Conservation (phyloP, 2,113 vertebrate genomes). For the Balaeniceps rex region DNA sequence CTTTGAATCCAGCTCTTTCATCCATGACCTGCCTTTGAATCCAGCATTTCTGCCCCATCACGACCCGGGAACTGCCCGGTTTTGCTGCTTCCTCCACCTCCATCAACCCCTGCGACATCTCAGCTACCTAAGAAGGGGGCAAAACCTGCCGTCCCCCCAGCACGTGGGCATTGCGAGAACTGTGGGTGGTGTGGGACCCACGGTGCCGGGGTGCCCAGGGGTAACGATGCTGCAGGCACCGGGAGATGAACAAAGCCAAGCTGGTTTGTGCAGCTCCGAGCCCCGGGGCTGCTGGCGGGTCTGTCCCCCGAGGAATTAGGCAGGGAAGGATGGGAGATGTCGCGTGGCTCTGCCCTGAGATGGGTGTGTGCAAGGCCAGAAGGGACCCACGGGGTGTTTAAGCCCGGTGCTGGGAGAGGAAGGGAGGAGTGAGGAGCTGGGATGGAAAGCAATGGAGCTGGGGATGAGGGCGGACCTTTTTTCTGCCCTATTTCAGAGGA, state of each 20-base stretch:
- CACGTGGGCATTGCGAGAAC: background rate
- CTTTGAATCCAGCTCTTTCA: background rate
- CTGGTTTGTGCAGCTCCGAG: background rate
- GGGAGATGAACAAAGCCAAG: background rate
- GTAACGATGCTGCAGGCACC: too few relatives aligned
- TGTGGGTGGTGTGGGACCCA: background rate
- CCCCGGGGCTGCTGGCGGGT: background rate
- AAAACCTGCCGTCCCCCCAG: background rate
- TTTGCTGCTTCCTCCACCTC: background rate
- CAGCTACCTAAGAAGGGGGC: background rate
- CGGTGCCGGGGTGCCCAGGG: background rate
- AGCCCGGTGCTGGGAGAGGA: background rate
- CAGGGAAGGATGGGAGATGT: background rate
- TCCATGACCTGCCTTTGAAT: background rate
- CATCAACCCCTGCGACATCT: background rate
- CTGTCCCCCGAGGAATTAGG: background rate
- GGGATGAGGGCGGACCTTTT: background rate
- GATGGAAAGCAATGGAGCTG: background rate
- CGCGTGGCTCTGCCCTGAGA: background rate
- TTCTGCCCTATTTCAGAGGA: background rate
- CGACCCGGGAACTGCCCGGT: background rate
- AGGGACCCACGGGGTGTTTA: background rate
- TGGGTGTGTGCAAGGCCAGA: background rate
- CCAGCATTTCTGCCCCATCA: background rate
- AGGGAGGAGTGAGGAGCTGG: background rate